A percentile compares a stretch with the other conserved stretches of the same genome.
These are phyloP conservation scores for Patagioenas fasciata DNA, from an alignment of 2,113 vertebrate species.

Conservation along the genomic window DNA sequence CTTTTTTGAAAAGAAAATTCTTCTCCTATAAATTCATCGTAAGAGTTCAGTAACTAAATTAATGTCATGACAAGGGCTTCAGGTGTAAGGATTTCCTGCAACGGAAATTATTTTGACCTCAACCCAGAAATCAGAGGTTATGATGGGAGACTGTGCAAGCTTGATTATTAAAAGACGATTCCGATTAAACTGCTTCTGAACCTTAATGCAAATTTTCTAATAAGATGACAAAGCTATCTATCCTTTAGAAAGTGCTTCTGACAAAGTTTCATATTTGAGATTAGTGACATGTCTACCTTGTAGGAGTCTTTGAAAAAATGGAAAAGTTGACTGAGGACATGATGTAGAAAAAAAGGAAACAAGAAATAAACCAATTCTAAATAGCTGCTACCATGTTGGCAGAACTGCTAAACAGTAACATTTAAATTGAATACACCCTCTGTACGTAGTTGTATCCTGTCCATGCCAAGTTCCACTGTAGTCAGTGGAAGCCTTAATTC, in stretches of 20 bases:
- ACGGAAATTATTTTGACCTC: slow-evolving; percentile 48
- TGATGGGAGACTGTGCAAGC: not conserved
- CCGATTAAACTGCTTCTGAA: slow-evolving; percentile 9
- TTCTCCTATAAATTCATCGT: not conserved
- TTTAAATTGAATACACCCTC: not conserved
- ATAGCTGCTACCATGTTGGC: not conserved
- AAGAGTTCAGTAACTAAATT: slow-evolving; percentile 32
- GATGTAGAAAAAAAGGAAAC: not conserved
- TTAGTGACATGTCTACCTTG: slow-evolving; percentile 4
- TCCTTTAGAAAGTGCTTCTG: not conserved
- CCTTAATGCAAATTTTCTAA: slow-evolving; percentile 17
- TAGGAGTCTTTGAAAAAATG: not conserved
- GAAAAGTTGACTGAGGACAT: not conserved
- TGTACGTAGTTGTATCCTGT: not conserved
- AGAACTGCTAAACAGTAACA: not conserved
- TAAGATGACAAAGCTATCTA: slow-evolving; percentile 12
- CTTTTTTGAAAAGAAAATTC: not conserved
- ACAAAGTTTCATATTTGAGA: not conserved
- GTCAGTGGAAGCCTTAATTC: not conserved
- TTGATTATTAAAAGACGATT: slow-evolving; percentile 36
- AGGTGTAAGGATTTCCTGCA: slow-evolving; percentile 33
- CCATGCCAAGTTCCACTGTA: not conserved
- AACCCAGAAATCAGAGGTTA: slow-evolving; percentile 13
- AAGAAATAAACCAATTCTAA: not conserved
- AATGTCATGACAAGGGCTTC: slow-evolving; percentile 19